phyloP scores from a whole-genome alignment of 64 coral and sea anemone genomes.

The Dendronephthya gigantea region DNA sequence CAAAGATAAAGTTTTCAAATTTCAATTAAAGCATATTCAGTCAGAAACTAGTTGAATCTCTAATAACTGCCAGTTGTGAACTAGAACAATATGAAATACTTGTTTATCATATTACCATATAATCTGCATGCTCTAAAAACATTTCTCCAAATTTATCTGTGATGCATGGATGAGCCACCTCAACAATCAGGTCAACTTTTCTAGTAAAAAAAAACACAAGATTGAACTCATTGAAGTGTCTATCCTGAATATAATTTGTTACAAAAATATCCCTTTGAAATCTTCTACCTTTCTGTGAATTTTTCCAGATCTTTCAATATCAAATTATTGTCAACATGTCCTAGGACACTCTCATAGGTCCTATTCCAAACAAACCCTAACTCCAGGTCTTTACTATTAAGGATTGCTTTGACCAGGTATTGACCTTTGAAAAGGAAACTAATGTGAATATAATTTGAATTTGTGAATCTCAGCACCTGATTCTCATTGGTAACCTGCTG shows the following conservation, averaged over 20 bases:
- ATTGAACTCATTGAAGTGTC: too few species aligned
- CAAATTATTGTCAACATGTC: constrained; percentile 44
- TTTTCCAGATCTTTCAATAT: constrained; percentile 51
- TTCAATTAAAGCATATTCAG: too few species aligned
- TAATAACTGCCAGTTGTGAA: too few species aligned
- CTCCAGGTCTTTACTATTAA: constrained; percentile 46
- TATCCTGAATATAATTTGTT: background rate
- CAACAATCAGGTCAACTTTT: constrained; percentile 62
- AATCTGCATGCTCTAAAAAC: constrained; percentile 64
- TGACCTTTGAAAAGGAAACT: constrained; percentile 20
- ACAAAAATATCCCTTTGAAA: background rate
- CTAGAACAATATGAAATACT: background rate
- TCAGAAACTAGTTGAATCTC: too few species aligned
- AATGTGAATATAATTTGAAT: background rate
- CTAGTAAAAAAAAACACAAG: constrained; percentile 22
- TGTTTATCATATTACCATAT: constrained; percentile 44
- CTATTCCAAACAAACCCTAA: constrained; percentile 90
- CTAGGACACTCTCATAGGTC: constrained; percentile 12
- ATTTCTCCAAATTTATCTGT: constrained; percentile 43
- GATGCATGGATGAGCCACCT: constrained; percentile 75
- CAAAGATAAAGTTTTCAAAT: too few species aligned
- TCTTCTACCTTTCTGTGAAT: constrained; percentile 45
- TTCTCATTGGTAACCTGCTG: too few species aligned
- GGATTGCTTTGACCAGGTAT: constrained; percentile 39
- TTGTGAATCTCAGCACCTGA: too few species aligned